Evolutionary conservation across 1,140 invertebrate species (phyloP), one percentile per base, ranked within the genome.

Genomic region (Aphelenchoides avenae): DNA sequence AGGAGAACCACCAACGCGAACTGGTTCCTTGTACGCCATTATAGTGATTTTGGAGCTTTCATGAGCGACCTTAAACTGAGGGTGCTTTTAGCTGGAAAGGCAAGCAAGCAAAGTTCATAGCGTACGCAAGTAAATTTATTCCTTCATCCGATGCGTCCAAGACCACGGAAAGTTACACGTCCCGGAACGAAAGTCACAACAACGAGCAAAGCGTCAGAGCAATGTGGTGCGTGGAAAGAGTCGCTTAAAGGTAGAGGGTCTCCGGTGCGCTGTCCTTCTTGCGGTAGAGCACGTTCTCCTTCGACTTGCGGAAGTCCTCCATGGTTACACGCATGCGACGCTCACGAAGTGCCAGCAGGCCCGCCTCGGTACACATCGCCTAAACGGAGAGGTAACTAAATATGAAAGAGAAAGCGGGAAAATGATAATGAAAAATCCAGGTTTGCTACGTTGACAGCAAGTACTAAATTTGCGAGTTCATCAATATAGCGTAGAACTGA

Each of bases 331-430:
- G 96, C 94, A 98, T 99, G 66, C 94, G 85, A 51, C 95, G 84
- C 79, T 99, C 95, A 66, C 95, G 81, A 27, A 99, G 79, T 22
- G 95, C 95, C 86, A 99, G 89, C 15, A 99, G 80, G 61, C 95
- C 95, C 53, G 92, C 94, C 82, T 99, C 95, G 6, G 95, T 99
- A 80, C 95, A 98, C 75, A 99, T 97, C n/a, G 95, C 94, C 88
- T 90, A 70, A 54, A 64, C 6, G 9, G 6, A 9, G 22, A 61
- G 11, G 24, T 61, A 36, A 47, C 11, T 58, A 36, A 50, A 13
- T 5, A 52, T 30, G 40, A 40, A 60, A 18, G n/a, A n/a, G n/a
- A n/a, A n/a, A n/a, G n/a, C n/a, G n/a, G 15, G 34, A 20, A 20
- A 59, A 15, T 46, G 48, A 63, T 24, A 42, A 9, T 3, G 26